Evolutionary conservation across 2,797 vertebrate genomes (phyloP).

Genomic region (Gymnopithys bicolor): DNA sequence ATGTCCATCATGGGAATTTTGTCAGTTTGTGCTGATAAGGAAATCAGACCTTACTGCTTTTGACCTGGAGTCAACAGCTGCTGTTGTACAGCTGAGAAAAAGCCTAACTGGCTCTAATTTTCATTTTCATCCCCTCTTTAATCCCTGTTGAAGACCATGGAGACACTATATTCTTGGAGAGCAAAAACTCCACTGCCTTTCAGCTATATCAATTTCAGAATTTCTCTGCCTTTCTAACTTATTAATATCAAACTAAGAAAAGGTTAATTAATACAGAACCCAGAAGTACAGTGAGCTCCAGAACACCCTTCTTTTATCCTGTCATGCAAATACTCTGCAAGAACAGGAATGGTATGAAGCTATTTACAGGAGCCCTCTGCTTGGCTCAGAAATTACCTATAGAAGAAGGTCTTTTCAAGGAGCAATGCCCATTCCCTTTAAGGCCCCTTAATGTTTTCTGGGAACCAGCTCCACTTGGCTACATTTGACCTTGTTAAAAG

Average conservation of each 20-base stretch:
- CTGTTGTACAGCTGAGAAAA: not conserved
- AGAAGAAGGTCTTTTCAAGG: not conserved
- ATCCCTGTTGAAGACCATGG: not conserved
- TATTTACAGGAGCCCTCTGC: not conserved
- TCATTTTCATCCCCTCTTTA: not conserved
- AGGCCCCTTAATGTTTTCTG: not conserved
- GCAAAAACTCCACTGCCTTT: not conserved
- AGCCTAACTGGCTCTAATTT: not conserved
- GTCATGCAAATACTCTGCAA: conserved; percentile 13
- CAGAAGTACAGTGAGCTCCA: not conserved
- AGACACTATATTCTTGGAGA: not conserved
- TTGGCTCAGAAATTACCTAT: not conserved
- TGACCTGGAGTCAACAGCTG: not conserved
- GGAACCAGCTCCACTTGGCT: not conserved
- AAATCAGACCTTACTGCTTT: not conserved
- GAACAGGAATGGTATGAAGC: not conserved
- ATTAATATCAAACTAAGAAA: not conserved
- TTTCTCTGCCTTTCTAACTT: not conserved
- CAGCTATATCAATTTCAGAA: not conserved
- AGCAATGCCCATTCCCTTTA: not conserved
- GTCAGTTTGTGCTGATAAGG: not conserved
- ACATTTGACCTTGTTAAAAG: not conserved
- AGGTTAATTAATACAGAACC: conserved; percentile 34
- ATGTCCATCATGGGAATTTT: not conserved
- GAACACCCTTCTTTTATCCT: not conserved